Conservation (phyloP, 2,888 invertebrate genomes). For the Rhodophaea formosa region DNA sequence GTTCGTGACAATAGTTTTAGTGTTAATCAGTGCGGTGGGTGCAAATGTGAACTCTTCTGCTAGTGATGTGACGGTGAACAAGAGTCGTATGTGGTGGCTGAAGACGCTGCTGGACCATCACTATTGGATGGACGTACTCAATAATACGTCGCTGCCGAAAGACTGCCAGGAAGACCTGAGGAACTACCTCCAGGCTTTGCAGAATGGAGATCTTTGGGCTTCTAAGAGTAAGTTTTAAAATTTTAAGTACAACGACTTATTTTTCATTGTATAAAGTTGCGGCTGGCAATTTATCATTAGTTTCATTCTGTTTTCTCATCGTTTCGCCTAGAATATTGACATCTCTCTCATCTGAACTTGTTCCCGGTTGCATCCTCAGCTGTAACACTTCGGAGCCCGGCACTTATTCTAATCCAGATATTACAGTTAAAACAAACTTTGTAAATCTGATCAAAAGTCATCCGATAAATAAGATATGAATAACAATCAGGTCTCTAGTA, state of each 20-base stretch:
- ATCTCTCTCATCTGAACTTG: no score
- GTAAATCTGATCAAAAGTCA: no score
- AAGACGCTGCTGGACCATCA: constrained; percentile 84
- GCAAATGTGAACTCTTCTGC: constrained; percentile 56
- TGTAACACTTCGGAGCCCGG: no score
- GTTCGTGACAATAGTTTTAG: constrained; percentile 54
- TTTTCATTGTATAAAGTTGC: not conserved
- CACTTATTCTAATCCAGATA: no score
- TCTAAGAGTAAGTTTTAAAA: constrained; percentile 84
- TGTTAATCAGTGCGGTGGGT: constrained; percentile 69
- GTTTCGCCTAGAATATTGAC: no score
- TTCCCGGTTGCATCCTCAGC: no score
- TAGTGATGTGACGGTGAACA: constrained; percentile 29
- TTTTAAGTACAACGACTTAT: constrained; percentile 32
- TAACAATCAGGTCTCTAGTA: no score
- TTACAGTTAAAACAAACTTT: no score
- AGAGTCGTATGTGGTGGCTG: constrained; percentile 84
- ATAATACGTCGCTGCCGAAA: constrained; percentile 69
- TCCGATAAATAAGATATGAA: no score
- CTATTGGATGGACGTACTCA: constrained; percentile 72
- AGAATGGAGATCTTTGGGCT: constrained; percentile 87
- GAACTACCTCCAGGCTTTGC: constrained; percentile 80
- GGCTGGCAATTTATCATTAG: not conserved
- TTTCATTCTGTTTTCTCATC: no score
- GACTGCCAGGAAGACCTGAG: constrained; percentile 80